phyloP scores from a whole-genome alignment of 2,113 vertebrate species.

The Malurus elegans region DNA sequence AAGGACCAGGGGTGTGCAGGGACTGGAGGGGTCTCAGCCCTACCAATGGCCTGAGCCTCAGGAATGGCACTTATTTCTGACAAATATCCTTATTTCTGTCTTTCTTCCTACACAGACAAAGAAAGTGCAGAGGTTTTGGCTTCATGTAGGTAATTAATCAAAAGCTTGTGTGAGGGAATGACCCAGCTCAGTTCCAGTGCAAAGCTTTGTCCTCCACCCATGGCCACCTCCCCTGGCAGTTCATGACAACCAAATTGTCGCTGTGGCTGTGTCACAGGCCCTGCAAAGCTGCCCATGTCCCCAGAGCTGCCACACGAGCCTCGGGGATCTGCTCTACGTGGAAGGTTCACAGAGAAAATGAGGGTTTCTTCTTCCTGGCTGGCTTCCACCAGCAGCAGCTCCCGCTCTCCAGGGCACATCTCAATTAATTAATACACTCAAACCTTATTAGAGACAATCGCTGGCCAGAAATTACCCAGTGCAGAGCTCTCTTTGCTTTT shows the following conservation, averaged over 20 bases:
- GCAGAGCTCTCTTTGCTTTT: not conserved
- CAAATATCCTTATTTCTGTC: not conserved
- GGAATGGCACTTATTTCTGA: not conserved
- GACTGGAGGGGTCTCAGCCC: not conserved
- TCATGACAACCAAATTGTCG: not conserved
- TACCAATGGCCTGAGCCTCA: not conserved
- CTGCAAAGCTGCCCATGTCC: not conserved
- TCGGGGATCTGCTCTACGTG: not conserved
- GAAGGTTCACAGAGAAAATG: constrained; percentile 51
- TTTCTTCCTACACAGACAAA: not conserved
- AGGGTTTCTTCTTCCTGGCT: constrained; percentile 16
- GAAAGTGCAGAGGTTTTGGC: not conserved
- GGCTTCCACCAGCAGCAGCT: constrained; percentile 44
- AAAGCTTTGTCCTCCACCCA: not conserved
- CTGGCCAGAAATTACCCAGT: constrained; percentile 23
- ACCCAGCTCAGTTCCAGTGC: not conserved
- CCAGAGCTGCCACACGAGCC: not conserved
- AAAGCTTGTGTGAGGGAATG: not conserved
- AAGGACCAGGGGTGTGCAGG: fast-evolving
- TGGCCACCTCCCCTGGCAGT: not conserved
- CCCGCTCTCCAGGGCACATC: constrained; percentile 50
- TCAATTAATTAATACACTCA: constrained; percentile 69
- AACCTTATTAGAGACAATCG: constrained; percentile 51
- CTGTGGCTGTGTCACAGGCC: not conserved
- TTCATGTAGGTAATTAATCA: not conserved